These are phyloP conservation scores for Plodia interpunctella DNA, from an alignment of 1,140 invertebrate species.

Conservation along the genomic window DNA sequence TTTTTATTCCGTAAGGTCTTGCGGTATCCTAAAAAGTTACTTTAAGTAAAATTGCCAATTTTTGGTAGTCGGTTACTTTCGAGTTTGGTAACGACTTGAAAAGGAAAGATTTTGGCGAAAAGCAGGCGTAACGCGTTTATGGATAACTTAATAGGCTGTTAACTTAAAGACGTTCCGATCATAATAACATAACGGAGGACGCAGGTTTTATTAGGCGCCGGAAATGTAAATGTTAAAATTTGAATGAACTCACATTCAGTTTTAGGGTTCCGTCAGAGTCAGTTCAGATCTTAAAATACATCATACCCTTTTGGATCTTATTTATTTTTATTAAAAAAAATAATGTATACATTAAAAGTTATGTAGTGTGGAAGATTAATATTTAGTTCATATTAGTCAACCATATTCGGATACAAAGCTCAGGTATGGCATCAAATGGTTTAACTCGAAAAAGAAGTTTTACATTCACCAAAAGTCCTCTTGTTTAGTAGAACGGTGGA, in stretches of 20 bases:
- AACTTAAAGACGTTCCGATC: background rate
- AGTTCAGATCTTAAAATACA: too few relatives aligned
- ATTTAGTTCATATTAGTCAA: too few relatives aligned
- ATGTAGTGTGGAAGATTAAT: too few relatives aligned
- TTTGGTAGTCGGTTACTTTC: background rate
- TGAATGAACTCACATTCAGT: background rate
- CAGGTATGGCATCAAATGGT: too few relatives aligned
- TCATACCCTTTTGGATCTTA: too few relatives aligned
- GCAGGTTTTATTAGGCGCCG: background rate
- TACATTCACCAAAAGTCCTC: too few relatives aligned
- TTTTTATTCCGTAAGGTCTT: too few relatives aligned
- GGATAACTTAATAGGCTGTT: conserved; percentile 3
- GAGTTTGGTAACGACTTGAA: conserved; percentile 3
- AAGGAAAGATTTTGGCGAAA: background rate
- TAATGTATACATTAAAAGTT: too few relatives aligned
- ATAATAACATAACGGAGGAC: background rate
- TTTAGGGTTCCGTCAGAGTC: background rate
- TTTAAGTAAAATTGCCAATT: background rate
- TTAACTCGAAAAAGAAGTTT: too few relatives aligned
- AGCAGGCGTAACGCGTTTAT: background rate
- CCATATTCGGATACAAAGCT: too few relatives aligned
- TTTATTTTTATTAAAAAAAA: too few relatives aligned
- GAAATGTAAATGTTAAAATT: background rate
- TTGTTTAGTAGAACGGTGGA: too few relatives aligned
- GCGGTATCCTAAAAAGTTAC: background rate